phyloP scores from a whole-genome alignment of 1,140 invertebrate species.

The Bacillus rossius region DNA sequence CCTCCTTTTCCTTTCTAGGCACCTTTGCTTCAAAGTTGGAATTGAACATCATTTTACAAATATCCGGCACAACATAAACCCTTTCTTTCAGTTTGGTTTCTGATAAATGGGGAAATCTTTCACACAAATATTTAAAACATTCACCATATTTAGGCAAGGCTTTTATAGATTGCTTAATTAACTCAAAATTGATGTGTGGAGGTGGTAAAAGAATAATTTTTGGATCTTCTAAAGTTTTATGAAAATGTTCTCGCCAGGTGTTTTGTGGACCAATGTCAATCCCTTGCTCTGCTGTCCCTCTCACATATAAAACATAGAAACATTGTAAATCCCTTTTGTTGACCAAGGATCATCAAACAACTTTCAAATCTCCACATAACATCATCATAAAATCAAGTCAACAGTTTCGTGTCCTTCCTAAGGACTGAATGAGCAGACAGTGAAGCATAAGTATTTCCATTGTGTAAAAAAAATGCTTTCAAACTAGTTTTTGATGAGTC shows the following conservation, averaged over 20 bases:
- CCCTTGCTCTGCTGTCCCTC: slow-evolving; percentile 29
- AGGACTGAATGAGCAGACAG: slow-evolving; percentile 27
- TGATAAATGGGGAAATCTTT: slow-evolving; percentile 19
- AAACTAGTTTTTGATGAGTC: slow-evolving; percentile 30
- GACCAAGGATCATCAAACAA: slow-evolving; percentile 25
- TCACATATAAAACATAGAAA: slow-evolving; percentile 33
- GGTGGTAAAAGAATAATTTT: slow-evolving; percentile 31
- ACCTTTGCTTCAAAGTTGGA: slow-evolving; percentile 11
- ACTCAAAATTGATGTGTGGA: slow-evolving; percentile 35
- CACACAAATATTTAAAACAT: slow-evolving; percentile 21
- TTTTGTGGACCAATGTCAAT: slow-evolving; percentile 23
- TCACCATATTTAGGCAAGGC: slow-evolving; percentile 21
- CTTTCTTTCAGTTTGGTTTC: slow-evolving; percentile 24
- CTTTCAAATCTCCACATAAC: slow-evolving; percentile 32
- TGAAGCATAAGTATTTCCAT: slow-evolving; percentile 33
- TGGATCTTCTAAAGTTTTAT: slow-evolving; percentile 20
- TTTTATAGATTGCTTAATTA: slow-evolving; percentile 39
- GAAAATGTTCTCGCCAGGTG: slow-evolving; percentile 25
- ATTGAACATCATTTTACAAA: slow-evolving; percentile 24
- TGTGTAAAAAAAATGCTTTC: slow-evolving; percentile 35
- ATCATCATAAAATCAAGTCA: slow-evolving; percentile 18
- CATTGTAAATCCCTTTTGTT: slow-evolving; percentile 37
- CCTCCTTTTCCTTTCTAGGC: slow-evolving; percentile 10
- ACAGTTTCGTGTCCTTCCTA: no score
- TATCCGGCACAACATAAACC: slow-evolving; percentile 28